phyloP scores from a whole-genome alignment of 2,113 vertebrate genomes.

The Misgurnus mizolepis region DNA sequence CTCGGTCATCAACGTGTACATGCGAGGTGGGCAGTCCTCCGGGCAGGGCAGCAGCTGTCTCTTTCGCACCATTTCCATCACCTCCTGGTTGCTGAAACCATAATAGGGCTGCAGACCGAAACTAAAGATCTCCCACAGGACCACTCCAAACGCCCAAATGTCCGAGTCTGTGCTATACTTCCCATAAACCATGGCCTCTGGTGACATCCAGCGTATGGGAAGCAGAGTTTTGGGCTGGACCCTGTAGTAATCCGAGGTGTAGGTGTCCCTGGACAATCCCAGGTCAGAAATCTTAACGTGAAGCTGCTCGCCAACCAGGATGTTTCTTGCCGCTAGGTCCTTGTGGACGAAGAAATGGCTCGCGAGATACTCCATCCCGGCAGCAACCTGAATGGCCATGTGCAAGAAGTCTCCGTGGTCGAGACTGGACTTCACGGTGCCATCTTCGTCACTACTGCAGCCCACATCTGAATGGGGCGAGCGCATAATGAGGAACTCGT shows the following conservation, averaged over 20 bases:
- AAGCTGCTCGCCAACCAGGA: constrained; percentile 94
- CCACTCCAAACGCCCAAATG: constrained; percentile 96
- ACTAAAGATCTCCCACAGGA: constrained; percentile 98
- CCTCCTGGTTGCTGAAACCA: constrained; percentile 97
- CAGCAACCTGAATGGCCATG: constrained; percentile 90
- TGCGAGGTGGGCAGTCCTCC: constrained; percentile 93
- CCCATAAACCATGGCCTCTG: constrained; percentile 91
- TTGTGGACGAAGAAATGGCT: constrained; percentile 94
- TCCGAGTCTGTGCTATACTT: constrained; percentile 96
- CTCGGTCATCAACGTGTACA: constrained; percentile 95
- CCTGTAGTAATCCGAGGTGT: constrained; percentile 92
- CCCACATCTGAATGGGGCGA: constrained; percentile 95
- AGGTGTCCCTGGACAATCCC: constrained; percentile 93
- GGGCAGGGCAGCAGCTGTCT: constrained; percentile 93
- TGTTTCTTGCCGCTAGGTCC: constrained; percentile 93
- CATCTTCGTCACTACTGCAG: constrained; percentile 96
- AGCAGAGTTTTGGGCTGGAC: constrained; percentile 89
- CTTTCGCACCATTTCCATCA: constrained; percentile 97
- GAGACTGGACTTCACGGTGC: constrained; percentile 93
- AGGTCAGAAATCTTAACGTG: constrained; percentile 97
- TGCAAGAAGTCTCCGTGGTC: constrained; percentile 96
- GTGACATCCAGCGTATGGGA: constrained; percentile 98
- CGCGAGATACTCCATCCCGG: constrained; percentile 95
- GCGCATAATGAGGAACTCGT: constrained; percentile 98
- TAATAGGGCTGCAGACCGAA: constrained; percentile 97